A percentile compares a stretch with the other conserved stretches of the same genome.
Evolutionary conservation across 2,113 vertebrate species (phyloP).

Genomic region (Lepus timidus): DNA sequence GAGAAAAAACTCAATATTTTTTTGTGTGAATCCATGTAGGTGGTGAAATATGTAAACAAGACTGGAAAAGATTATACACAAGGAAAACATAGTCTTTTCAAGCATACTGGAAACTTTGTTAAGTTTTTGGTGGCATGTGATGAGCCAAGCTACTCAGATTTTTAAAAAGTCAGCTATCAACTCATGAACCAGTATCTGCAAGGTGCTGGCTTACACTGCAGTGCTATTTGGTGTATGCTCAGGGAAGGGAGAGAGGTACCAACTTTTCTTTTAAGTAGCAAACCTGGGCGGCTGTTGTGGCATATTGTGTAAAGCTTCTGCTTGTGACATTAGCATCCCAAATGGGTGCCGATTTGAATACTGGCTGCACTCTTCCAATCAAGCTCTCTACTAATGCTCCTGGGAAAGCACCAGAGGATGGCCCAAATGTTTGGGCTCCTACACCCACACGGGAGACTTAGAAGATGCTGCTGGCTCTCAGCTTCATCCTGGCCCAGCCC

Average conservation of each 20-base stretch:
- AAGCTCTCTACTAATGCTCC: no score
- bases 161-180: conserved; percentile 67
- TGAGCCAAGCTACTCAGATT: conserved; percentile 75
- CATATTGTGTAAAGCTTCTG: no score
- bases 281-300: not conserved
- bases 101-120: conserved; percentile 81
- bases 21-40: conserved; percentile 78
- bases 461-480: no score
- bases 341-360: no score
- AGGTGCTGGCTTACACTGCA: conserved; percentile 66
- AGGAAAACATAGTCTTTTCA: conserved; percentile 81
- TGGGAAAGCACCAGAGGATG: no score
- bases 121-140: not conserved
- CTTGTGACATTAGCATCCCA: no score
- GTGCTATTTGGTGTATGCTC: conserved; percentile 34
- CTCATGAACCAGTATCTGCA: conserved; percentile 54
- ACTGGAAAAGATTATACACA: conserved; percentile 77
- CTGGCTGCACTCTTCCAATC: no score
- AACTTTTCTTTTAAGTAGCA: conserved; percentile 65
- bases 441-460: no score
- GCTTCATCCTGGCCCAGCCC: no score
- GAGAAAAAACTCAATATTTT: conserved; percentile 81
- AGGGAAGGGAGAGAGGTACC: not conserved
- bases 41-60: conserved; percentile 84
- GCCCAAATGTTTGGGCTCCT: no score